Conservation (phyloP, 92 coral and sea anemone genomes). For the Bergia puertoricense region DNA sequence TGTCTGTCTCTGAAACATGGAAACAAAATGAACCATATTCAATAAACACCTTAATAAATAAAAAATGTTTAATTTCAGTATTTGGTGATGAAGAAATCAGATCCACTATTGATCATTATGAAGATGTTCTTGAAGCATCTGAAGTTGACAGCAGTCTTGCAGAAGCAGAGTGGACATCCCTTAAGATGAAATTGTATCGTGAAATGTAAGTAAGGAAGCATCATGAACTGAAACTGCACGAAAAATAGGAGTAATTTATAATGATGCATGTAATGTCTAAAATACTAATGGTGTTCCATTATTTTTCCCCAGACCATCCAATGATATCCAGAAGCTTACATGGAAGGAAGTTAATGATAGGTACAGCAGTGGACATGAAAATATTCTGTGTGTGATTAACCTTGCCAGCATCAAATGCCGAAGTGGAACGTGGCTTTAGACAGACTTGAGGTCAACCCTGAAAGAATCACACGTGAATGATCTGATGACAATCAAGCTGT, state of each 20-base stretch:
- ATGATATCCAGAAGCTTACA: conserved; percentile 32
- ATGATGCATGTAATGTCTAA: too few relatives aligned
- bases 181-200: not conserved
- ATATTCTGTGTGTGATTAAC: conserved; percentile 46
- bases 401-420: conserved; percentile 57
- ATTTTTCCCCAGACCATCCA: too few relatives aligned
- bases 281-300: too few relatives aligned
- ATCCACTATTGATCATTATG: conserved; percentile 40
- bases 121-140: conserved; percentile 50
- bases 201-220: not conserved
- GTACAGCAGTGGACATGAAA: conserved; percentile 35
- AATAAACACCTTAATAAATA: conserved; percentile 13
- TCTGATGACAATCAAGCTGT: conserved; percentile 37
- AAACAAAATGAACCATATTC: conserved; percentile 18
- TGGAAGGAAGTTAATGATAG: conserved; percentile 29
- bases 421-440: conserved; percentile 50
- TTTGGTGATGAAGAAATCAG: conserved; percentile 52
- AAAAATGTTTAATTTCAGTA: conserved; percentile 34
- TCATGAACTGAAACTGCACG: conserved; percentile 22
- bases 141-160: conserved; percentile 28
- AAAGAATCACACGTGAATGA: conserved; percentile 29
- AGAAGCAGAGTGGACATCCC: not conserved
- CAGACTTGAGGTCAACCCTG: conserved; percentile 36
- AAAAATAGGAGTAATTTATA: not conserved
- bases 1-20: conserved; percentile 18